phyloP scores from a whole-genome alignment of 2,888 invertebrate genomes.

The Anagyrus pseudococci region DNA sequence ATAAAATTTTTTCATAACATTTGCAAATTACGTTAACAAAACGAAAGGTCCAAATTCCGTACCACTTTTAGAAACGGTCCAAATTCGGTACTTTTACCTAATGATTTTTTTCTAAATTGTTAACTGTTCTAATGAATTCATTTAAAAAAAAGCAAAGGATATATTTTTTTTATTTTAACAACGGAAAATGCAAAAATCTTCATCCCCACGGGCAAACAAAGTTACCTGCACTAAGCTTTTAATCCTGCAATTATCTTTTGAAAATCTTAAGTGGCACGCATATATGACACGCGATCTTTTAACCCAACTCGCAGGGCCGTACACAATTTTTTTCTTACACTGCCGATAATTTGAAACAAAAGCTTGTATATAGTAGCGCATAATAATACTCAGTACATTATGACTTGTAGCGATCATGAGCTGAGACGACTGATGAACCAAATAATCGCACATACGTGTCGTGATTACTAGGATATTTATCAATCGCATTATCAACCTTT shows the following conservation, averaged over 20 bases:
- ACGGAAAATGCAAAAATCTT: not conserved
- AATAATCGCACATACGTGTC: not conserved
- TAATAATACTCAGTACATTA: too few relatives aligned
- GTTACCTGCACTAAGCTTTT: conserved; percentile 1
- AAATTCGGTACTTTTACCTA: too few relatives aligned
- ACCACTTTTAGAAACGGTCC: too few relatives aligned
- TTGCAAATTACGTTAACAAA: too few relatives aligned
- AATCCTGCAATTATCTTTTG: conserved; percentile 22
- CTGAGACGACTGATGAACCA: not conserved
- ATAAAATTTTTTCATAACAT: not conserved
- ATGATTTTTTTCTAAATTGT: too few relatives aligned
- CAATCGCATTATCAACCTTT: not conserved
- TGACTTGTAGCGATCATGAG: too few relatives aligned
- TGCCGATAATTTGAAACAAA: conserved; percentile 30
- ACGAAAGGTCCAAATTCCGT: too few relatives aligned
- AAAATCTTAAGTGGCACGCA: conserved; percentile 19
- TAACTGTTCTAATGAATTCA: too few relatives aligned
- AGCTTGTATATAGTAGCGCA: conserved; percentile 2
- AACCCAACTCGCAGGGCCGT: conserved; percentile 32
- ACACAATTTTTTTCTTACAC: conserved; percentile 35
- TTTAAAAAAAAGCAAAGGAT: not conserved
- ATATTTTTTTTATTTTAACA: not conserved
- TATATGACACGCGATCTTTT: conserved; percentile 20
- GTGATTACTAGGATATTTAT: not conserved
- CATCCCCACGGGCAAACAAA: not conserved